phyloP scores from a whole-genome alignment of 2,113 vertebrate genomes.

The Gnathonemus echidnorhynchus region DNA sequence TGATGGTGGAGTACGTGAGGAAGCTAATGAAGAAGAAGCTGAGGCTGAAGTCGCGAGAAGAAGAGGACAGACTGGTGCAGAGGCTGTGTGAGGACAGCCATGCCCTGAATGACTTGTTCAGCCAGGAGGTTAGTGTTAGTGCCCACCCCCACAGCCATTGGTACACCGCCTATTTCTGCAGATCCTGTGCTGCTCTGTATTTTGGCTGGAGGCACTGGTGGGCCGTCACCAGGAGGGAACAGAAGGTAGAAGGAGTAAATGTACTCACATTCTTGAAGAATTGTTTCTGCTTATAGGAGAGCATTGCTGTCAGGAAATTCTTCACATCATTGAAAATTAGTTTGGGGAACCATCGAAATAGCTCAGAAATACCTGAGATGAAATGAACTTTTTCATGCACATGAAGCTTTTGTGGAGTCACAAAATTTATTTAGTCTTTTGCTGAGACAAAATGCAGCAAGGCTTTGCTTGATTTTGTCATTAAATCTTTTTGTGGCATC shows the following conservation, averaged over 20 bases:
- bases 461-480: too few species aligned
- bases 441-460: neutral
- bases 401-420: too few species aligned
- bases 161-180: too few species aligned
- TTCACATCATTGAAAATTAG: neutral
- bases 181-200: too few species aligned
- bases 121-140: constrained; percentile 52
- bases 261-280: neutral
- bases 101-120: constrained; percentile 61
- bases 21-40: constrained; percentile 66
- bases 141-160: too few species aligned
- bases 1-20: constrained; percentile 67
- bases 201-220: too few species aligned
- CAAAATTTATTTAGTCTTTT: neutral
- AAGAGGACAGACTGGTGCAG: constrained; percentile 61
- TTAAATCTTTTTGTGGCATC: neutral
- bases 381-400: neutral
- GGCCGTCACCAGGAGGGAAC: too few species aligned
- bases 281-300: neutral
- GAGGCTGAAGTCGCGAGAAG: constrained; percentile 51
- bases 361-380: neutral
- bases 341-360: neutral
- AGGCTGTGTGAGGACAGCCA: constrained; percentile 52
- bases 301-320: neutral
- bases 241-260: neutral